Conservation (phyloP, 1,140 invertebrate genomes). For the Globodera ellingtonae region DNA sequence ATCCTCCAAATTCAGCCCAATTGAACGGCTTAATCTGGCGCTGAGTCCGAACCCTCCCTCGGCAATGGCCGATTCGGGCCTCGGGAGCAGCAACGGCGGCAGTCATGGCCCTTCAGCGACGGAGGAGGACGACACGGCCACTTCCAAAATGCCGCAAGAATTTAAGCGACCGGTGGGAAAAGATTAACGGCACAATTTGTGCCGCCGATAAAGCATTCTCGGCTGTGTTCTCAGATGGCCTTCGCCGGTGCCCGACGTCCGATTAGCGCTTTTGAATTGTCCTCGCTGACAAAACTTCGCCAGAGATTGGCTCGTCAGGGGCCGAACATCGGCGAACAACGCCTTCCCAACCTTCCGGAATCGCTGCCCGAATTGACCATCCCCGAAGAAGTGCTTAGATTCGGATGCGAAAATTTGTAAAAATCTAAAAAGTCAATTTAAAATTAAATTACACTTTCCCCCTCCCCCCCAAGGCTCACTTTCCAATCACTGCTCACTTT, state of each 20-base stretch:
- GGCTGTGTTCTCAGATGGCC: conserved; percentile 43
- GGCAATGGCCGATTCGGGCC: conserved; percentile 54
- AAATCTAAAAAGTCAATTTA: neutral
- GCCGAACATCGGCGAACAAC: neutral
- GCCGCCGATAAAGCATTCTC: neutral
- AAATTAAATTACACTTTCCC: too few relatives aligned
- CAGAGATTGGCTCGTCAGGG: conserved; percentile 25
- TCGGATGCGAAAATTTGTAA: conserved; percentile 52
- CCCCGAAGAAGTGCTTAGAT: conserved; percentile 56
- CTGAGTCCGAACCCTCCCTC: conserved; percentile 2
- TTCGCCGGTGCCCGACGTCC: conserved; percentile 42
- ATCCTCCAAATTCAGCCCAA: conserved; percentile 1
- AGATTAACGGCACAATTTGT: neutral
- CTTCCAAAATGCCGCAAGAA: neutral
- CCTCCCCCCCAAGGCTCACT: conserved; percentile 33
- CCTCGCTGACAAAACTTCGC: conserved; percentile 30
- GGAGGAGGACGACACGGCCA: conserved; percentile 9
- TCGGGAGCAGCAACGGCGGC: conserved; percentile 38
- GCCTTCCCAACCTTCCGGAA: neutral
- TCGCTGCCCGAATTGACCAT: conserved; percentile 18
- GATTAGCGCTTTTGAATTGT: conserved; percentile 42
- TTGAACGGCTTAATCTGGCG: conserved; percentile 14
- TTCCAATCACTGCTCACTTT: conserved; percentile 49
- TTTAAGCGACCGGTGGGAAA: conserved; percentile 18
- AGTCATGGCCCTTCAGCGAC: conserved; percentile 20